Conservation (phyloP, 2,797 vertebrate species). For the Gymnodraco acuticeps region DNA sequence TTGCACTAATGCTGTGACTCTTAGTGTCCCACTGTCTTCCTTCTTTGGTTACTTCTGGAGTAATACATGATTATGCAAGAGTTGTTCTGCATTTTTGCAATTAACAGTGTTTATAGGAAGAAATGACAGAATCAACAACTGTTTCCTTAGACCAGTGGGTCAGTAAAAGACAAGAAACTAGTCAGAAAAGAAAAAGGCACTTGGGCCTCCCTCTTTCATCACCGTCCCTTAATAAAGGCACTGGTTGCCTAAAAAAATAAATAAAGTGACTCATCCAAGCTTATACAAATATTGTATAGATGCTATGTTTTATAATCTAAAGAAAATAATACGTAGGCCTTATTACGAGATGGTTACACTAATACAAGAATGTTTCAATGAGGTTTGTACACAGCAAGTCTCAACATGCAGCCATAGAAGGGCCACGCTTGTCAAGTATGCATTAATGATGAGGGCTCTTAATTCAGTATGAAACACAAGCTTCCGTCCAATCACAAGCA, state of each 20-base stretch:
- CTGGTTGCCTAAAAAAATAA: too few relatives aligned
- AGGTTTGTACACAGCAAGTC: conserved; percentile 20
- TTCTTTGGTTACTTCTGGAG: conserved; percentile 3
- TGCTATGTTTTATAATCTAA: neutral
- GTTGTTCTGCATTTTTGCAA: conserved; percentile 7
- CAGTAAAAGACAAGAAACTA: conserved; percentile 9
- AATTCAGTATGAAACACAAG: conserved; percentile 6
- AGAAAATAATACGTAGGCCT: conserved; percentile 5
- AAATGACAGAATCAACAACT: neutral
- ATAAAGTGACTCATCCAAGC: neutral
- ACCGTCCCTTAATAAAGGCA: too few relatives aligned
- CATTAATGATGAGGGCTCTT: conserved; percentile 20
- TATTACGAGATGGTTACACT: conserved; percentile 6
- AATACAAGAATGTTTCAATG: conserved; percentile 5
- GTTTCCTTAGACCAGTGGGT: neutral
- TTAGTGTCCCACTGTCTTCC: conserved; percentile 1
- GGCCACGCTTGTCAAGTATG: conserved; percentile 16
- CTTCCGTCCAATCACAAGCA: conserved; percentile 1
- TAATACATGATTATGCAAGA: conserved; percentile 3
- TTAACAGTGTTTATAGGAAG: too few relatives aligned
- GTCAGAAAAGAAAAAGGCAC: neutral
- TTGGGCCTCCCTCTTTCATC: too few relatives aligned
- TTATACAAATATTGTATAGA: neutral
- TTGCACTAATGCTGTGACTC: neutral
- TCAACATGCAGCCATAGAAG: conserved; percentile 27